Base-by-base conservation (phyloP, 2,113 vertebrate species). In the Erinaceus europaeus region DNA sequence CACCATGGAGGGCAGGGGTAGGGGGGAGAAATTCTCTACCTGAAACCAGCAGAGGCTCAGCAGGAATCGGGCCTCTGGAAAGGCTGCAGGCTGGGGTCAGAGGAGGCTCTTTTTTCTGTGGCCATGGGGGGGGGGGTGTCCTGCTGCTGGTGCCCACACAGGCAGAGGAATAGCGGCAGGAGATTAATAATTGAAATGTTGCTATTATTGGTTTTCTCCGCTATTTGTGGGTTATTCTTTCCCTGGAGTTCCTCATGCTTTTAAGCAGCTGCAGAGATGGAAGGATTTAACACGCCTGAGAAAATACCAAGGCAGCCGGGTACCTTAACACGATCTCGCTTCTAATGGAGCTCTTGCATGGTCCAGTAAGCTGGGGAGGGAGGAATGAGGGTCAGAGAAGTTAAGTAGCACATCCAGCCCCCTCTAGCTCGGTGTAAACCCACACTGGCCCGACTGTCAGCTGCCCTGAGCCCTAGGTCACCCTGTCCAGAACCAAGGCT, bases 151-250 rank as follows among this genome's bases (percentile, higher is more conserved):
- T 90, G 55, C 75, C 84, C 81, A 84, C 65, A 84, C 53, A 81
- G 65, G 57, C 90, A 86, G 90, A 74, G 81, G 77, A 92, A 73
- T 81, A 85, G 83, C 79, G 69, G 80, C 79, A 73, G 80, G 79
- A 93, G 90, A 94, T 93, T 78, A 93, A 93, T 94, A 92, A 95
- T 75, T 91, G 90, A 93, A 89, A 88, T 82, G 90, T 72, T 93
- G 88, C 91, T 89, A 91, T 77, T 94, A 84, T 61, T 90, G 81
- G 92, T 91, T 91, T 91, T 93, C 92, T 82, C 82, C 91, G 93
- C 86, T 90, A 83, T 88, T 65, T 91, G 87, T 68, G 78, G 81
- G 84, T 79, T 93, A 78, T 68, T 92, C 84, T 75, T 85, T 94
- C 65, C 81, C 90, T 93, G 71, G 74, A 90, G 84, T 82, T n/a